Base-by-base conservation (phyloP, 2,113 vertebrate species). In the Spheniscus mendiculus region DNA sequence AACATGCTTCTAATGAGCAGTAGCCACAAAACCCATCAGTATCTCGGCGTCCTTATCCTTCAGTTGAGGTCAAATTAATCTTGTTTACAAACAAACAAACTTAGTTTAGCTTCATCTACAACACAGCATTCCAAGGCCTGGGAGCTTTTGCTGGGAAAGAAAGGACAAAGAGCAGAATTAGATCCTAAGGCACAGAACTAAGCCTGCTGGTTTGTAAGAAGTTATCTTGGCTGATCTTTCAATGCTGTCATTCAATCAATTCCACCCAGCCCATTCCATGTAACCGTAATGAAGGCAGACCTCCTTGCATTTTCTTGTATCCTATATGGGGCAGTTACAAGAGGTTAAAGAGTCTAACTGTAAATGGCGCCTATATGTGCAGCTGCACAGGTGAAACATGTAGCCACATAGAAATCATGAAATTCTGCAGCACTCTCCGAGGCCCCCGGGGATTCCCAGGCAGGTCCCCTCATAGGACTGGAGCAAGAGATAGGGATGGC, bases 401-500 rank as follows among this genome's bases (percentile, higher is more conserved):
- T 1, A 44, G 36, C 34, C 30, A 55, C 16, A 12, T 5, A 53
- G n/a, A 73, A 78, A 26, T 32, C 3, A 67, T 44, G 3, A 36
- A 13, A 59, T 27, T 26, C 49, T 44, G 49, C 53, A 50, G 40
- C 12, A 32, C 47, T 22, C 15, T n/a, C 21, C 0, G 1, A 71
- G 62, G 47, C 34, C 34, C 58, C 42, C 6, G 69, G 38, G 79
- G 20, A 66, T 62, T 22, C 44, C 59, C 44, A 52, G 17, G 15
- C 18, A n/a, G 38, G 27, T 65, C 6, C 12, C 9, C 27, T 63
- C 42, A 5, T 23, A 32, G 0, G 2, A 73, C 0, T 38, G 56
- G 25, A 73, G 30, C 12, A 38, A 71, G 45, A 67, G 18, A 30
- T 3, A 26, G n/a, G n/a, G n/a, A n/a, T 0, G 3, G 19, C 30